phyloP scores from a whole-genome alignment of 2,113 vertebrate species.

The Taxidea taxus region DNA sequence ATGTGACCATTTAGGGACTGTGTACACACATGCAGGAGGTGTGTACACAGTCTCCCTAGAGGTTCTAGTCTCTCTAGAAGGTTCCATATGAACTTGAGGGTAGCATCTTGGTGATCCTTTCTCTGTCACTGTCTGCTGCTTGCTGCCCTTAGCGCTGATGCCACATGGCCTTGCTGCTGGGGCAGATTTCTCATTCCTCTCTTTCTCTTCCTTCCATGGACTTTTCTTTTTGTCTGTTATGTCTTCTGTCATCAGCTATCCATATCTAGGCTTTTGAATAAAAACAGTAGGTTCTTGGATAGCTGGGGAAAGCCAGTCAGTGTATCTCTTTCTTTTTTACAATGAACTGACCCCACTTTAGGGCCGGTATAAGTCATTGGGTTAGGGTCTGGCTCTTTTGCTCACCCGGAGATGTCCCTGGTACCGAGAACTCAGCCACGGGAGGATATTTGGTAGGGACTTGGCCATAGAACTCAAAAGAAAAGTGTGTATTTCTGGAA shows the following conservation, averaged over 20 bases:
- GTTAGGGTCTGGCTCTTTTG: neutral
- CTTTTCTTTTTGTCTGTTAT: neutral
- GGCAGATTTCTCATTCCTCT: neutral
- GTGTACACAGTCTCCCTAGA: too few species aligned
- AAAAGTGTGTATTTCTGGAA: neutral
- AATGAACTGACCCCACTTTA: neutral
- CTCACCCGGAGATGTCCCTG: neutral
- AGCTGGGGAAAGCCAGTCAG: neutral
- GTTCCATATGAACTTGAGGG: neutral
- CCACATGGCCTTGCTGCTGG: neutral
- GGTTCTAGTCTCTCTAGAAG: neutral
- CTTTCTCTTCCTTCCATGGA: neutral
- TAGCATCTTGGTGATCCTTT: neutral
- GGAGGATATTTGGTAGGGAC: neutral
- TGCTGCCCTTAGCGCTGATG: neutral
- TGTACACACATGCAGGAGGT: accelerated
- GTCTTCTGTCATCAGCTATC: neutral
- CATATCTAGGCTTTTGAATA: neutral
- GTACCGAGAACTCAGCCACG: neutral
- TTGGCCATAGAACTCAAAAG: neutral
- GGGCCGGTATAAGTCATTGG: neutral
- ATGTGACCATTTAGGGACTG: accelerated
- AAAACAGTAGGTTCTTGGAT: neutral
- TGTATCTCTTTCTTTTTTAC: neutral
- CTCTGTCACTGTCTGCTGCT: neutral